A percentile compares a stretch with the other conserved stretches of the same genome.
phyloP scores from a whole-genome alignment of 1,140 invertebrate species.

The Aricia agestis region DNA sequence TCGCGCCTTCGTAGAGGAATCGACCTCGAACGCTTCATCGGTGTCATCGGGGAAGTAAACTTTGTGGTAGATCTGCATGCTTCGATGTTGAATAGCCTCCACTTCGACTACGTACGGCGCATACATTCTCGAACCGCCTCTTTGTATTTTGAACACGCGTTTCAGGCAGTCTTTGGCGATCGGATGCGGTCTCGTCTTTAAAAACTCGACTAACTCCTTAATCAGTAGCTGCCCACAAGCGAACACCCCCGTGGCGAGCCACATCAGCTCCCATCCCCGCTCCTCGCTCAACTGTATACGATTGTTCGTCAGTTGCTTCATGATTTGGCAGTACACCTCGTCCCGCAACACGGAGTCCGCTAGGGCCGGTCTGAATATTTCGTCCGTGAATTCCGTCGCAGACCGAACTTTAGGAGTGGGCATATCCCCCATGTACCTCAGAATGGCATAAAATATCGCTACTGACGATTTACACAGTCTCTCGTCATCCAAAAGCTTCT shows the following conservation, averaged over 20 bases:
- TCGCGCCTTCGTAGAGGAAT: constrained; percentile 89
- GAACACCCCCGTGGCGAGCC: constrained; percentile 92
- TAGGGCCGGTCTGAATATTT: constrained; percentile 90
- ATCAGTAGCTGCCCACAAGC: constrained; percentile 79
- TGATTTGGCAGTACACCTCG: constrained; percentile 95
- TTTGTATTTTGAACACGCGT: constrained; percentile 87
- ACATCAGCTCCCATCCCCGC: constrained; percentile 95
- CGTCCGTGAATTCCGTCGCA: constrained; percentile 88
- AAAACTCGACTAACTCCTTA: constrained; percentile 82
- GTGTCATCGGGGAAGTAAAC: constrained; percentile 95
- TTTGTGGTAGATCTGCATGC: constrained; percentile 96
- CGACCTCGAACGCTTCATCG: constrained; percentile 87
- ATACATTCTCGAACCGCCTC: constrained; percentile 88
- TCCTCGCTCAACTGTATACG: constrained; percentile 89
- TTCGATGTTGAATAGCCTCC: constrained; percentile 95
- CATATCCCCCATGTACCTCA: constrained; percentile 98
- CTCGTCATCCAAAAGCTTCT: constrained; percentile 86
- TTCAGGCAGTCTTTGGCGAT: constrained; percentile 89
- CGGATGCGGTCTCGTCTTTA: constrained; percentile 86
- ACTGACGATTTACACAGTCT: constrained; percentile 85
- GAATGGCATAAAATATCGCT: constrained; percentile 85
- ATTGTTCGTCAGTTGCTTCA: constrained; percentile 95
- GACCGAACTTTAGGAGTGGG: constrained; percentile 84
- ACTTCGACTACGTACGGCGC: constrained; percentile 95
- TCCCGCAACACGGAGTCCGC: constrained; percentile 89